phyloP scores from a whole-genome alignment of 1,140 invertebrate species.

The Ephestia elutella region DNA sequence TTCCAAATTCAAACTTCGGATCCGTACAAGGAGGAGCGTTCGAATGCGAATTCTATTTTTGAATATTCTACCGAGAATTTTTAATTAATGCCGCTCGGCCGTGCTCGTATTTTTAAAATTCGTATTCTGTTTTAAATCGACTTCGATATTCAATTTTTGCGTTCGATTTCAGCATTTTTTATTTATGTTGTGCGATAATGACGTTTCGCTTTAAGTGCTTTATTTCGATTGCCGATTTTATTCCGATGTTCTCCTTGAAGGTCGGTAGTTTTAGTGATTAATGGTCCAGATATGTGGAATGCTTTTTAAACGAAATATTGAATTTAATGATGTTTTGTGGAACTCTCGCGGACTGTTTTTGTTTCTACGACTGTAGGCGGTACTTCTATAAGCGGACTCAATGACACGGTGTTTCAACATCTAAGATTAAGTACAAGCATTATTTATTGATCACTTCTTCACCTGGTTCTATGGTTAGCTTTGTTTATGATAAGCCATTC shows the following conservation, averaged over 20 bases:
- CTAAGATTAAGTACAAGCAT: slow-evolving; percentile 28
- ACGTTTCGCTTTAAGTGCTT: slow-evolving; percentile 74
- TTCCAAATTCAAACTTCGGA: slow-evolving; percentile 71
- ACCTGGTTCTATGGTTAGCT: slow-evolving; percentile 15
- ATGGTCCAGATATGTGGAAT: slow-evolving; percentile 70
- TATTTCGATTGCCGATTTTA: slow-evolving; percentile 73
- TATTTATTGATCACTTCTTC: slow-evolving; percentile 29
- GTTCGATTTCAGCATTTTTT: slow-evolving; percentile 68
- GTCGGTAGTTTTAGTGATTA: slow-evolving; percentile 73
- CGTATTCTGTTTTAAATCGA: slow-evolving; percentile 72
- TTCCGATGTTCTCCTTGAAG: slow-evolving; percentile 72
- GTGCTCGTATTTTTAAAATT: slow-evolving; percentile 71
- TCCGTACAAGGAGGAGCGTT: slow-evolving; percentile 72
- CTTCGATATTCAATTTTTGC: slow-evolving; percentile 72
- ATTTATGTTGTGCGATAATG: slow-evolving; percentile 74
- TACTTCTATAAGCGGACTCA: slow-evolving; percentile 29
- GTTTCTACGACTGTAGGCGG: slow-evolving; percentile 33
- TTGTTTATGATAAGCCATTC: slow-evolving; percentile 16
- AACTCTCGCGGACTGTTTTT: slow-evolving; percentile 55
- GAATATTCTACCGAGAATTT: slow-evolving; percentile 75
- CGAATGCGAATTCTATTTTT: slow-evolving; percentile 74
- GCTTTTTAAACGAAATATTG: slow-evolving; percentile 74
- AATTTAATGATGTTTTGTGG: slow-evolving; percentile 71
- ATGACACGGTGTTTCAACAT: slow-evolving; percentile 33
- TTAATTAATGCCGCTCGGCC: slow-evolving; percentile 72